Percentiles rank a stretch among this genome's conserved stretches.
Conservation (phyloP, 2,888 invertebrate genomes). For the Uropetala carovei region DNA sequence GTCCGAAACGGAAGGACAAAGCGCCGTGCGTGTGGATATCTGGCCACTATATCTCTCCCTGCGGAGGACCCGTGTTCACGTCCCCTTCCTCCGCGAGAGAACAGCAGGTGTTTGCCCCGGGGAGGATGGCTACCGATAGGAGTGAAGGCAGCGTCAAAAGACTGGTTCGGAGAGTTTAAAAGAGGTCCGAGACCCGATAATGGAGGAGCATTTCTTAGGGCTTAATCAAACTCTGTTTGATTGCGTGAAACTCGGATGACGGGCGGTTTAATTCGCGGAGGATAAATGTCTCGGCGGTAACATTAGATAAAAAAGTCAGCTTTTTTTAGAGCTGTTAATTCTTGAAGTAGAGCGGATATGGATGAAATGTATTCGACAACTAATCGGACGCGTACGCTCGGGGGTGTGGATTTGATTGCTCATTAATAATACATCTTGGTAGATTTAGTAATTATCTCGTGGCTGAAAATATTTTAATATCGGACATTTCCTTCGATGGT, state of each 20-base stretch:
- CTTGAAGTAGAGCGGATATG: constrained; percentile 26
- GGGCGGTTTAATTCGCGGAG: not conserved
- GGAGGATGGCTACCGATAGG: constrained; percentile 33
- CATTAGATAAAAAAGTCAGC: not conserved
- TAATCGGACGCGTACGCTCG: not conserved
- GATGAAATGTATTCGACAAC: not conserved
- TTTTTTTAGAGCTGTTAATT: not conserved
- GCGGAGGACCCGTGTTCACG: not conserved
- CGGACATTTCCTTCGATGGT: not conserved
- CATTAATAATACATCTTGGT: not conserved
- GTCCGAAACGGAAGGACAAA: not conserved
- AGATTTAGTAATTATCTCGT: not conserved
- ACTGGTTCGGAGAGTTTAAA: not conserved
- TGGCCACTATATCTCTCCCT: not conserved
- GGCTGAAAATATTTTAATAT: not conserved
- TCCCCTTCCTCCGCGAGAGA: not conserved
- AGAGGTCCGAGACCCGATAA: not conserved
- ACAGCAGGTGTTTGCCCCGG: constrained; percentile 49
- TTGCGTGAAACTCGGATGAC: not conserved
- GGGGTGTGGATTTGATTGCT: constrained; percentile 1
- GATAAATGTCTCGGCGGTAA: not conserved
- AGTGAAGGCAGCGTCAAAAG: not conserved
- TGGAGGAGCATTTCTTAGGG: not conserved
- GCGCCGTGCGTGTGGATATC: not conserved
- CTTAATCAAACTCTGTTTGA: constrained; percentile 11